These are phyloP conservation scores for Nomada fabriciana DNA, from an alignment of 2,888 invertebrate genomes.

Conservation along the genomic window DNA sequence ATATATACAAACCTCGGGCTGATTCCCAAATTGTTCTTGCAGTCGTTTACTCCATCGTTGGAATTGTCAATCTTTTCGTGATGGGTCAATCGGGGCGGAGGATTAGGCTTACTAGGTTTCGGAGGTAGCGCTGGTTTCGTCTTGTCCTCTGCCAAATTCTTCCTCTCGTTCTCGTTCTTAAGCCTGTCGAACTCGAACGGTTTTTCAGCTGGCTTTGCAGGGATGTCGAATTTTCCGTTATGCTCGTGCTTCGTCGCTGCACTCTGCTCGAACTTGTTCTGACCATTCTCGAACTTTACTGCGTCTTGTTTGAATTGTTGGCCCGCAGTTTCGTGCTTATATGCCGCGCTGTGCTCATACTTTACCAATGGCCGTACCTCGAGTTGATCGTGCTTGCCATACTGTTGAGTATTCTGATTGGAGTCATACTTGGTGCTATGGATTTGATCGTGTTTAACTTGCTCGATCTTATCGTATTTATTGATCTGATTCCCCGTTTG, in stretches of 20 bases:
- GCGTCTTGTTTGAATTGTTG: conserved; percentile 73
- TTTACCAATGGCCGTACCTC: conserved; percentile 65
- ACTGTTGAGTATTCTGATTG: conserved; percentile 70
- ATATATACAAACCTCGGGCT: conserved; percentile 73
- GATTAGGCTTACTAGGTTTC: conserved; percentile 88
- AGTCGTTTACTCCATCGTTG: conserved; percentile 64
- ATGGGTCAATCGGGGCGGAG: conserved; percentile 82
- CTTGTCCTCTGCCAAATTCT: conserved; percentile 78
- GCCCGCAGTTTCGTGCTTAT: conserved; percentile 62
- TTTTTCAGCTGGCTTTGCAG: conserved; percentile 76
- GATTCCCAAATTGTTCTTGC: conserved; percentile 67
- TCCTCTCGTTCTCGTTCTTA: conserved; percentile 75
- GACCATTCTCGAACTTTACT: conserved; percentile 66
- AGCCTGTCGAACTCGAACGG: conserved; percentile 79
- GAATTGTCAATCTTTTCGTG: conserved; percentile 79
- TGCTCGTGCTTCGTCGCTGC: conserved; percentile 74
- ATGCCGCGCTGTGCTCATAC: conserved; percentile 71
- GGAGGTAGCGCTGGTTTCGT: conserved; percentile 92
- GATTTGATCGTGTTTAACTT: conserved; percentile 67
- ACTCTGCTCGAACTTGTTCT: conserved; percentile 70
- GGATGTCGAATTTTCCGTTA: conserved; percentile 77
- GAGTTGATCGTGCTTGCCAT: conserved; percentile 74
- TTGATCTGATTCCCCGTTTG: conserved; percentile 62
- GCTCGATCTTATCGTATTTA: conserved; percentile 77
- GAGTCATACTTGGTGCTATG: conserved; percentile 58